These are phyloP conservation scores for Psophia crepitans DNA, from an alignment of 2,113 vertebrate genomes.

Conservation along the genomic window DNA sequence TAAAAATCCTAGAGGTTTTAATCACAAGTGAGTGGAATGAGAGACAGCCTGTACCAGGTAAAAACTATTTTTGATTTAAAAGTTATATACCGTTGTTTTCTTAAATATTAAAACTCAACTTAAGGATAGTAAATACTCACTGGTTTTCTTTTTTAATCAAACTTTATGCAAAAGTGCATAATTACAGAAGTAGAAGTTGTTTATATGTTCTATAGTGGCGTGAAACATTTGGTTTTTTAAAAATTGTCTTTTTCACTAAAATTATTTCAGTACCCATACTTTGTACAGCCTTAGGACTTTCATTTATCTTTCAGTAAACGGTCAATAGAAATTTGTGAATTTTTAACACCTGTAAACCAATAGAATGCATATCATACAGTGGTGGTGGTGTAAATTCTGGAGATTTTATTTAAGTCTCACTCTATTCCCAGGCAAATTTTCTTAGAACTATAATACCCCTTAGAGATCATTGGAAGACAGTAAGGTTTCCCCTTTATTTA, in stretches of 20 bases:
- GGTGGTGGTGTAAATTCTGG: not conserved
- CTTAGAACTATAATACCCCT: not conserved
- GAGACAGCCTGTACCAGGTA: slow-evolving; percentile 92
- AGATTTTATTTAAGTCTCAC: not conserved
- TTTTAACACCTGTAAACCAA: not conserved
- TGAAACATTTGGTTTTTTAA: not conserved
- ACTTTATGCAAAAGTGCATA: not conserved
- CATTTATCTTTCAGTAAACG: not conserved
- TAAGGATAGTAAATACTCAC: not conserved
- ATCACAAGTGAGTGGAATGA: slow-evolving; percentile 91
- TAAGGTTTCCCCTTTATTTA: not conserved
- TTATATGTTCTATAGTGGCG: not conserved
- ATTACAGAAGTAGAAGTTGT: not conserved
- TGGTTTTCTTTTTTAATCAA: not conserved
- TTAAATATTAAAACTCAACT: not conserved
- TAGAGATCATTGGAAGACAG: not conserved
- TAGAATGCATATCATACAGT: not conserved
- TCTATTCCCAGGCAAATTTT: not conserved
- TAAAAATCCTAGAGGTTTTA: slow-evolving; percentile 89
- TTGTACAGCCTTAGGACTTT: not conserved
- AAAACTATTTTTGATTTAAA: not conserved
- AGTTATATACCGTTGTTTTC: not conserved
- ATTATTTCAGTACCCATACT: not conserved
- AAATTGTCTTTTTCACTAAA: not conserved
- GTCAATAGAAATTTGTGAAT: not conserved